Evolutionary conservation across 2,888 invertebrate genomes (phyloP), one percentile per base, ranked within the genome.

Genomic region (Diaprepes abbreviatus): DNA sequence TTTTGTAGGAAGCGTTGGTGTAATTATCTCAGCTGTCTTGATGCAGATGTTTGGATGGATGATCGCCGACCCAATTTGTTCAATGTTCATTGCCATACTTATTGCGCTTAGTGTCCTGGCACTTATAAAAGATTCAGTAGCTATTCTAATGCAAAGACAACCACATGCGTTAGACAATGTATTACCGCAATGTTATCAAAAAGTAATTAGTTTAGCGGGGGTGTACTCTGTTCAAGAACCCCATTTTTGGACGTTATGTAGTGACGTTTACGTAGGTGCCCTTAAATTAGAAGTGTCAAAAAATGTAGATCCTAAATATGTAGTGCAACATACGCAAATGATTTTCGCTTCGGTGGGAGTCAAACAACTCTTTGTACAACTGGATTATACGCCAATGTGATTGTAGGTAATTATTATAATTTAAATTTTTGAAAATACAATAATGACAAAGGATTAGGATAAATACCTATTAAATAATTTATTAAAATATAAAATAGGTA

Each of bases 31-130:
- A 0, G 95, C 97, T 0, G 88, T 95, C 48, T 85, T 98, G 5
- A 98, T 98, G 93, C 92, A 94, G 81, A 89, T 90, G 85, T 98
- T 98, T 84, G 97, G 97, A 45, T 98, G 97, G 97, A 96, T 97
- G 95, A 93, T 97, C 78, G 98, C 98, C 4, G 98, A 98, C 85
- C 98, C 98, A 0, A 95, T 98, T 76, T 98, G 98, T 83, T 98
- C 98, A 1, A 95, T 98, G 90, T 96, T 97, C 77, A 98, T 98
- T 76, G 93, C 98, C 7, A 81, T 94, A 19, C 87, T 98, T 21
- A 97, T 98, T 80, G 93, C 92, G 17, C 86, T 93, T 33, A 97
- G 97, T 88, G 97, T 94, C 17, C 80, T 94, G 67, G 90, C 93
- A 36, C 85, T 95, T 74, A 91, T 95, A 77, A 92, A 91, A 79